Percentiles rank a stretch among this genome's conserved stretches.
Evolutionary conservation across 2,888 invertebrate genomes (phyloP).

Genomic region (Plebejus anna): DNA sequence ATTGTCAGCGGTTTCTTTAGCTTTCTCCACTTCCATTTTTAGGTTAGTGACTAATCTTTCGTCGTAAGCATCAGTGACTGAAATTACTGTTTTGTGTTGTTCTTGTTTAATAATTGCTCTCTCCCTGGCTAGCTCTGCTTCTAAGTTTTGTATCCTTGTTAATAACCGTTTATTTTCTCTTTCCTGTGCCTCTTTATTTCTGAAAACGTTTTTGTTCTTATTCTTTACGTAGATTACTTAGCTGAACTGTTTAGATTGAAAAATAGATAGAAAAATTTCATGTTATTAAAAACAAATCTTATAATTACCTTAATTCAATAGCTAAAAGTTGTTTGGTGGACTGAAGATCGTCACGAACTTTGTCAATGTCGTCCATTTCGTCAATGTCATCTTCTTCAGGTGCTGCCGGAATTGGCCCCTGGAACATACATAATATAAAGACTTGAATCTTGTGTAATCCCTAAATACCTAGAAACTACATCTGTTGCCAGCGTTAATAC

Average conservation of each 20-base stretch:
- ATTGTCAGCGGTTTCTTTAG: conserved; percentile 88
- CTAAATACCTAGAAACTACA: too few species aligned
- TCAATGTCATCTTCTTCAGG: conserved; percentile 86
- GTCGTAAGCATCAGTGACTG: conserved; percentile 80
- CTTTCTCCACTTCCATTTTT: conserved; percentile 87
- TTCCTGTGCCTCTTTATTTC: conserved; percentile 91
- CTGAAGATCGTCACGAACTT: conserved; percentile 93
- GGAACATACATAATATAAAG: conserved; percentile 34
- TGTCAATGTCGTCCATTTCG: conserved; percentile 95
- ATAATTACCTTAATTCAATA: conserved; percentile 83
- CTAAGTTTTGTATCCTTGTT: conserved; percentile 88
- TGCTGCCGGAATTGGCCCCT: conserved; percentile 42
- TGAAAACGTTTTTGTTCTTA: conserved; percentile 38
- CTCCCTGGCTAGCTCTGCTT: conserved; percentile 89
- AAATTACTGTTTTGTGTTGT: conserved; percentile 75
- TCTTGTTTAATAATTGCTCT: conserved; percentile 76
- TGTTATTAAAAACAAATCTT: background rate
- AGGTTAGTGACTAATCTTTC: conserved; percentile 84
- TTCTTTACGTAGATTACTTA: background rate
- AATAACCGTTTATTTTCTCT: conserved; percentile 91
- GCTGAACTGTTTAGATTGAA: background rate
- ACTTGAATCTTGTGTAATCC: background rate
- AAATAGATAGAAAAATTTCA: background rate
- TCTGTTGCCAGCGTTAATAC: background rate
- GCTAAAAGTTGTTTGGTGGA: conserved; percentile 95